phyloP scores from a whole-genome alignment of 1,140 invertebrate species.

The Trypoxylus dichotomus region DNA sequence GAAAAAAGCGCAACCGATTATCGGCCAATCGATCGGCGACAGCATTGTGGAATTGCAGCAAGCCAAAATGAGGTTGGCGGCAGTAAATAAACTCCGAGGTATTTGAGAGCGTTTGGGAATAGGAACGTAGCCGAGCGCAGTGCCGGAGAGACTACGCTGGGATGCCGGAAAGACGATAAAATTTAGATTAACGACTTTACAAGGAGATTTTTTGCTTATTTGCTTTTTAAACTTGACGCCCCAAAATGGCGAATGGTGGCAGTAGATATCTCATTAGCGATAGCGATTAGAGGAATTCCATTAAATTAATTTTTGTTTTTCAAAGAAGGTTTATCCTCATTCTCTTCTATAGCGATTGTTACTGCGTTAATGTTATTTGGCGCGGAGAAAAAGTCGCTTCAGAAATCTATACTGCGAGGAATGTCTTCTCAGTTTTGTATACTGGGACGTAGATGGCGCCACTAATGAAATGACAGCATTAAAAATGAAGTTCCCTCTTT shows the following conservation, averaged over 20 bases:
- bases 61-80: neutral
- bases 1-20: too few relatives aligned
- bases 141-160: neutral
- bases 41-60: neutral
- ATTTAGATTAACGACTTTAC: constrained; percentile 7
- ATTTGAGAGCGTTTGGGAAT: neutral
- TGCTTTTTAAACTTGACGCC: neutral
- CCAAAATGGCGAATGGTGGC: neutral
- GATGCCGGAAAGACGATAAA: neutral
- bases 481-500: too few relatives aligned
- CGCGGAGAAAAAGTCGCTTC: too few relatives aligned
- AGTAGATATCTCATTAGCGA: neutral
- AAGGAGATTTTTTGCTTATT: neutral
- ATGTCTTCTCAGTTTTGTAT: too few relatives aligned
- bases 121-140: neutral
- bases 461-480: too few relatives aligned
- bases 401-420: too few relatives aligned
- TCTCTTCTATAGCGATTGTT: too few relatives aligned
- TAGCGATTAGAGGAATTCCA: neutral
- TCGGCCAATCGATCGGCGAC: neutral
- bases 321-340: too few relatives aligned
- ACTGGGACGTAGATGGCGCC: too few relatives aligned
- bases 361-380: too few relatives aligned
- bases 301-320: neutral
- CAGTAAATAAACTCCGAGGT: neutral